Evolutionary conservation across 2,797 vertebrate species (phyloP).

Genomic region (Limnodromus scolopaceus): DNA sequence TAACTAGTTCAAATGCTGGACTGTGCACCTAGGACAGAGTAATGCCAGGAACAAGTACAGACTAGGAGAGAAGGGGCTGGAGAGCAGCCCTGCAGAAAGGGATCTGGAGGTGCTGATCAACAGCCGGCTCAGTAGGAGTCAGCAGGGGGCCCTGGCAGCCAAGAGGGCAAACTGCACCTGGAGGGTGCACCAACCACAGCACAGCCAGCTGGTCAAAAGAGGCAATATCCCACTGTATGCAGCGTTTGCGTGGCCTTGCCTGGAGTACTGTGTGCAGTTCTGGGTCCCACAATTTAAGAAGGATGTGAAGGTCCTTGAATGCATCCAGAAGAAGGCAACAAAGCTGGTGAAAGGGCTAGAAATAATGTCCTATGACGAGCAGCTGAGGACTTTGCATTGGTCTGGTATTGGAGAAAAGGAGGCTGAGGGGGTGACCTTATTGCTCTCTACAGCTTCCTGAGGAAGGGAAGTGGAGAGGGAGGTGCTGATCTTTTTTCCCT

Average conservation of each 20-base stretch:
- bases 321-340: not conserved
- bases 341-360: not conserved
- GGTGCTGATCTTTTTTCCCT: not conserved
- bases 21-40: not conserved
- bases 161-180: not conserved
- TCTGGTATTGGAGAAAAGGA: not conserved
- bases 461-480: not conserved
- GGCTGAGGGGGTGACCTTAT: not conserved
- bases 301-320: not conserved
- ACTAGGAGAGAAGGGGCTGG: not conserved
- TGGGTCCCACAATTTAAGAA: not conserved
- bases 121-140: not conserved
- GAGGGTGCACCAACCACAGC: not conserved
- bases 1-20: not conserved
- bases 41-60: not conserved
- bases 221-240: not conserved
- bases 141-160: not conserved
- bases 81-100: not conserved
- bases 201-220: not conserved
- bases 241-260: fast-evolving
- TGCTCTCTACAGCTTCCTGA: not conserved
- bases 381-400: not conserved
- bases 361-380: not conserved
- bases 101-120: fast-evolving
- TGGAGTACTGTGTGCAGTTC: not conserved